Base-by-base conservation (phyloP, 1,140 invertebrate species). In the Drosophila nebulosa region DNA sequence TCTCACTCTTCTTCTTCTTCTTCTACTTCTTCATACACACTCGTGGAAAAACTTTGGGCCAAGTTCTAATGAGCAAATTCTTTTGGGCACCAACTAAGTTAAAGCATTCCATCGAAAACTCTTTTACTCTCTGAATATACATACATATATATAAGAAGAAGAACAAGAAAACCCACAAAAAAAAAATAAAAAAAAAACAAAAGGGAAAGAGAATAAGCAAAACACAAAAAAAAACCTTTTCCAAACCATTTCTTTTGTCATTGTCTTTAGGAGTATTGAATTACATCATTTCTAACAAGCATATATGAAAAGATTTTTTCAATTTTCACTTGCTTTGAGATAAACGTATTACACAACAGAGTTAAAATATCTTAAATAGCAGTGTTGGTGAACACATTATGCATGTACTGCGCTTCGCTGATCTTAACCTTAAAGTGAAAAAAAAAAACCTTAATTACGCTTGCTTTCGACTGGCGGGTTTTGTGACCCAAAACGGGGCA, bases 1-100 rank as follows among this genome's bases (percentile, higher is more conserved):
- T 10, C 30, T 10, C 30, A 32, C 10, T 32, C 42, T 10, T 5
- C 42, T 46, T 21, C 42, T 55, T 27, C 56, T 50, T 24, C 26
- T 14, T 14, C 1, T 26, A 18, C 16, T 12, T 16, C n/a, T n/a
- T n/a, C n/a, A n/a, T 73, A 35, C 16, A 46, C 39, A 46, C 39
- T 73, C 73, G 73, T 61, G 56, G 62, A 74, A 73, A 74, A 74
- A 71, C 74, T 74, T 74, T 74, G 70, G 52, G 69, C 69, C 69
- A 74, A 74, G 62, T 74, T 74, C 71, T 74, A 74, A 74, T 74
- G 71, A 74, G 70, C 71, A 74, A 74, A 74, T 74, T 74, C 71
- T 74, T 74, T 74, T 30, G 70, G 70, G 70, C 71, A 74, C 64
- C 63, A 74, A 60, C 52, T 53, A 74, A 71, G 68, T 72, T 60